Conservation (phyloP, 2,797 vertebrate species). For the Protonibea diacanthus region DNA sequence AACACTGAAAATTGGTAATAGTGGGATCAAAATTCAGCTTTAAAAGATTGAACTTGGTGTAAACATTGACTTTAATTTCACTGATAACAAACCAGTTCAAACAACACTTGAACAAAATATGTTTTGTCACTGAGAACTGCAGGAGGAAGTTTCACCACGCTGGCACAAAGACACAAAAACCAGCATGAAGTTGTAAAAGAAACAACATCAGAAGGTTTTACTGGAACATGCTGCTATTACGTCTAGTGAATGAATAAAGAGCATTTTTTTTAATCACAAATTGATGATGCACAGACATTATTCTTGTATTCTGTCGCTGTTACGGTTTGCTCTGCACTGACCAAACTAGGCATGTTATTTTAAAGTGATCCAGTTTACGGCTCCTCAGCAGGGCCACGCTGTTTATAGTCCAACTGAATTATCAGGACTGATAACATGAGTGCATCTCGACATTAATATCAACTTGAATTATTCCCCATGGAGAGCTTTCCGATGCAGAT, state of each 20-base stretch:
- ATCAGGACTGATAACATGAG: neutral
- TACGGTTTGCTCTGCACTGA: neutral
- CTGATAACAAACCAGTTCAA: neutral
- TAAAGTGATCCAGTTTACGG: neutral
- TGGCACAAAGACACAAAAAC: neutral
- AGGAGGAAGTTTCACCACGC: neutral
- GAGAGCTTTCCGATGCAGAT: neutral
- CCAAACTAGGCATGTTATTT: neutral
- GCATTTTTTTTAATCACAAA: too few relatives aligned
- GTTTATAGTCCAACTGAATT: neutral
- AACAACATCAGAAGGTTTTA: neutral
- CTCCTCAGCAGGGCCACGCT: neutral
- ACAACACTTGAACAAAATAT: neutral
- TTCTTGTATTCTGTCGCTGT: neutral
- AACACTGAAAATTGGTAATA: accelerated
- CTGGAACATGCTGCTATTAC: neutral
- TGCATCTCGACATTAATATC: neutral
- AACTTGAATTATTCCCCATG: neutral
- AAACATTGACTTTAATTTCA: neutral
- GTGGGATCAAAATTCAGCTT: constrained; percentile 4
- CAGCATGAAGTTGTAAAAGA: neutral
- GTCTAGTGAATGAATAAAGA: neutral
- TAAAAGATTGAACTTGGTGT: neutral
- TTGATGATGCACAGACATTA: neutral
- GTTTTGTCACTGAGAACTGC: neutral